Evolutionary conservation across 1,140 invertebrate genomes (phyloP), one percentile per base, ranked within the genome.

Genomic region (Ips typographus): DNA sequence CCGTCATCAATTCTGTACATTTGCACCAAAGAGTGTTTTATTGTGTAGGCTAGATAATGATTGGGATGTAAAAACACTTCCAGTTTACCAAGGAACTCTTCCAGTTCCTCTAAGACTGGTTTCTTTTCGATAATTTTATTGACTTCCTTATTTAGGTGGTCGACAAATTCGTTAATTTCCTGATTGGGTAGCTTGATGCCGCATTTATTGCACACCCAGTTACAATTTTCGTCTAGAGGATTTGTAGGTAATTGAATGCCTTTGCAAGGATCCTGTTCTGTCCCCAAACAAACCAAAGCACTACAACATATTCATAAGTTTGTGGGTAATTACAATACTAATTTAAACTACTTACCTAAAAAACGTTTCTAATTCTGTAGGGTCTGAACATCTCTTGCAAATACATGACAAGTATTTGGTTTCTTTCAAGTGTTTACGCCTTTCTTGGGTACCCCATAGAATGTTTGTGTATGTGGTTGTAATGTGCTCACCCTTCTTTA

Each of bases 391-490:
- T 61, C 89, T 79, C n/a, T 78, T 71, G 59, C 89, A 90, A 8
- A 78, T 76, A 74, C 89, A 90, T 57, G 84, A 81, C 71, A 90
- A 90, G 73, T 86, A 89, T 79, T 90, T 90, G n/a, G 79, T 82
- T 49, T 79, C 80, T 71, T 81, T 82, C 1, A 91, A 79, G 81
- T 89, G 85, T 67, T 81, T 78, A 65, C 87, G 80, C 65, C 90
- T 79, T 66, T 86, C 84, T 3, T 88, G 81, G 40, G 89, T 91
- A 40, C 87, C 87, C 80, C 84, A 85, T 61, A 91, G 76, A 0
- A 85, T 83, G 74, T 90, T 86, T 1, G 88, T 89, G 71, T 91
- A 91, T 1, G 86, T 86, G 6, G 86, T 85, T 6, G 84, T 84
- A 40, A 91, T 85, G 56, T 86, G 81, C 70, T 85, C 84, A 87